These are phyloP conservation scores for Acanthurus leucopareius DNA, from an alignment of 2,797 vertebrate species.

Conservation along the genomic window DNA sequence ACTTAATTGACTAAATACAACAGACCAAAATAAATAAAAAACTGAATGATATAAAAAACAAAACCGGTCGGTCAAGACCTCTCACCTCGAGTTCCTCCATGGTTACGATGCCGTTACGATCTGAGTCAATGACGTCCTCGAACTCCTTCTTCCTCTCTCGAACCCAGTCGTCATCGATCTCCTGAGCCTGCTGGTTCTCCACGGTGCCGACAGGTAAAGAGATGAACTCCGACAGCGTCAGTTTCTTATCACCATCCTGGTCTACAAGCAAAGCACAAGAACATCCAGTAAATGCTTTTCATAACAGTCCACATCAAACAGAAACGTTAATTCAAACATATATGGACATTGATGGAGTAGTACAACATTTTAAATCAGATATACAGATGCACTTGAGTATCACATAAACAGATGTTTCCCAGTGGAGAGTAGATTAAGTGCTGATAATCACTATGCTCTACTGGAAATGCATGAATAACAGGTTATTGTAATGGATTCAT, in stretches of 20 bases:
- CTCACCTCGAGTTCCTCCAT: conserved; percentile 96
- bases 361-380: not conserved
- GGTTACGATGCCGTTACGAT: conserved; percentile 91
- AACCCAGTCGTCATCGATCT: conserved; percentile 97
- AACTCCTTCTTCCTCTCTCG: conserved; percentile 95
- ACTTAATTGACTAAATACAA: too few species aligned
- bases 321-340: not conserved
- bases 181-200: conserved; percentile 96
- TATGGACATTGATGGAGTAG: not conserved
- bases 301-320: not conserved
- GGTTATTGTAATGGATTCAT: not conserved
- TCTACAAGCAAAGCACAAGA: conserved; percentile 80
- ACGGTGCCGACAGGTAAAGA: conserved; percentile 95
- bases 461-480: not conserved
- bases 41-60: not conserved
- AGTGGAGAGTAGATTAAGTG: too few species aligned
- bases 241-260: conserved; percentile 93
- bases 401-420: not conserved
- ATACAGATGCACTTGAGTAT: not conserved
- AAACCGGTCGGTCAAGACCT: not conserved
- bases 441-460: not conserved
- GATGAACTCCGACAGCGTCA: conserved; percentile 95
- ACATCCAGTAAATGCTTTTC: not conserved
- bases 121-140: conserved; percentile 92
- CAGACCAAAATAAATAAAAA: not conserved